A percentile compares a stretch with the other conserved stretches of the same genome.
phyloP scores from a whole-genome alignment of 2,888 invertebrate species.

The Pheosia gnoma region DNA sequence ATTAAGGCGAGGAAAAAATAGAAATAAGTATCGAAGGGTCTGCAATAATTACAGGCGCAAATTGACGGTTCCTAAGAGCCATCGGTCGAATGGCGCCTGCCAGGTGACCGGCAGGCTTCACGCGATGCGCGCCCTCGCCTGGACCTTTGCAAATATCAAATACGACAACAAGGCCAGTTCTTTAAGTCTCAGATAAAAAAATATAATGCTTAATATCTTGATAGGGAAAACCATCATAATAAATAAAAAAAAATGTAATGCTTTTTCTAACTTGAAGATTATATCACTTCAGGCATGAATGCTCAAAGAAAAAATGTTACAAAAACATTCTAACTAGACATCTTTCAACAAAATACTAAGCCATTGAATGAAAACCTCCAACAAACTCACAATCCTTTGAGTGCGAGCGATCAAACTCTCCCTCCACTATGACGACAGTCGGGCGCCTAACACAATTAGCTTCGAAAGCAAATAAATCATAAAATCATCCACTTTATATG shows the following conservation, averaged over 20 bases:
- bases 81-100: slow-evolving; percentile 75
- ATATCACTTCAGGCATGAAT: not conserved
- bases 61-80: slow-evolving; percentile 81
- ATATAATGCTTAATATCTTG: not conserved
- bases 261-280: slow-evolving; percentile 5
- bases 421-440: slow-evolving; percentile 53
- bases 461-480: slow-evolving; percentile 70
- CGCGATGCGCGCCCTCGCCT: slow-evolving; percentile 59
- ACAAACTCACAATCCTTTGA: slow-evolving; percentile 49
- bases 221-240: not conserved
- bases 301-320: slow-evolving; percentile 22
- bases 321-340: slow-evolving; percentile 39
- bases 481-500: slow-evolving; percentile 62
- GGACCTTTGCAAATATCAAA: slow-evolving; percentile 33
- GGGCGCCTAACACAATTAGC: slow-evolving; percentile 66
- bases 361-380: slow-evolving; percentile 49
- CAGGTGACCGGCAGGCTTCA: slow-evolving; percentile 72
- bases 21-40: slow-evolving; percentile 84
- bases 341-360: slow-evolving; percentile 32
- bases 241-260: not conserved
- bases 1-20: slow-evolving; percentile 81
- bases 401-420: slow-evolving; percentile 47
- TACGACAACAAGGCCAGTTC: not conserved
- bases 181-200: slow-evolving; percentile 2
- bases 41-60: slow-evolving; percentile 83